These are phyloP conservation scores for Drosophila anomelani DNA, from an alignment of 2,888 invertebrate genomes.

Conservation along the genomic window DNA sequence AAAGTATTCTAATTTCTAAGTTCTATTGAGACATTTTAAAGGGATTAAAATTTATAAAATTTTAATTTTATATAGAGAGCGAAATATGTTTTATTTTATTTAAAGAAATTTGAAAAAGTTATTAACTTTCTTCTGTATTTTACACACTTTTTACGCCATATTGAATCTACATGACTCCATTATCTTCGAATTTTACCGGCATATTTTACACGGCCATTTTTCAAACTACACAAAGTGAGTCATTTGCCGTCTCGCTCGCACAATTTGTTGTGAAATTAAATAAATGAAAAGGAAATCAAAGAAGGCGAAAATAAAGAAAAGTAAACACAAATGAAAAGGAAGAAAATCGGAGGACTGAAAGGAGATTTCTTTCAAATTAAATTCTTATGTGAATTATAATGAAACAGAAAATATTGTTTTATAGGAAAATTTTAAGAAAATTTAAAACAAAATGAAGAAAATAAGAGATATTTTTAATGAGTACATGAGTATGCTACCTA, in stretches of 20 bases:
- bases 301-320: background rate
- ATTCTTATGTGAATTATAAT: too few relatives aligned
- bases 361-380: background rate
- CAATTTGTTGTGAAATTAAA: constrained; percentile 67
- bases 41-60: background rate
- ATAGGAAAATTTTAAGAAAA: background rate
- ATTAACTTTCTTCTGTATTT: background rate
- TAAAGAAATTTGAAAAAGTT: background rate
- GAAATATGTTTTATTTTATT: background rate
- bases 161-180: constrained; percentile 10
- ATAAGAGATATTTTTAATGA: background rate
- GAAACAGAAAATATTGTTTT: background rate
- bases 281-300: constrained; percentile 18
- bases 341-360: constrained; percentile 4
- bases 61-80: background rate
- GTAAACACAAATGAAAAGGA: background rate
- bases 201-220: constrained; percentile 10
- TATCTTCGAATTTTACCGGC: constrained; percentile 1
- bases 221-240: constrained; percentile 3
- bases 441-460: background rate
- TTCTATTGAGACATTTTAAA: background rate
- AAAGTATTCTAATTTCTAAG: background rate
- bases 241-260: constrained; percentile 35
- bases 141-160: constrained; percentile 13
- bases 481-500: background rate